phyloP scores from a whole-genome alignment of 2,797 vertebrate genomes.

The Cheirogaleus major region DNA sequence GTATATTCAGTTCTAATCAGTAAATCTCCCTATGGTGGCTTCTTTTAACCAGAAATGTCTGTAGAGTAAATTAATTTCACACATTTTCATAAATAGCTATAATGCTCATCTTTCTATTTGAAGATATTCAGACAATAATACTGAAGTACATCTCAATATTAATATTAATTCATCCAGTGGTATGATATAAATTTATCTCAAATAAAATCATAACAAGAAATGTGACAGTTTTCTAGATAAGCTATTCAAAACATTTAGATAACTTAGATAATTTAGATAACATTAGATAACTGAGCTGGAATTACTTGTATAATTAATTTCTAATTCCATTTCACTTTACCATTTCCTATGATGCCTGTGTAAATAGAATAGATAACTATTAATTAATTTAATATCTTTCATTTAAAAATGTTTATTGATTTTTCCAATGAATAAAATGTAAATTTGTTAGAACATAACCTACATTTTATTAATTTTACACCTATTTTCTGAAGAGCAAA shows the following conservation, averaged over 20 bases:
- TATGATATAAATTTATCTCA: conserved; percentile 28
- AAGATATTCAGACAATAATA: conserved; percentile 23
- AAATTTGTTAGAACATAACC: neutral
- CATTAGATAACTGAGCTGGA: no score
- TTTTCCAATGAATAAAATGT: neutral
- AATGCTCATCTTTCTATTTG: neutral
- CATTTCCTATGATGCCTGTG: neutral
- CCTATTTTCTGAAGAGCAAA: neutral
- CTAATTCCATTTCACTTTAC: neutral
- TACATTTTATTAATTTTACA: neutral
- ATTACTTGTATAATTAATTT: conserved; percentile 14
- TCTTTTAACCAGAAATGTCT: neutral
- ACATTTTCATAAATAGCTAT: neutral
- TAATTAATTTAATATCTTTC: neutral
- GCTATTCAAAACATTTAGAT: conserved; percentile 43
- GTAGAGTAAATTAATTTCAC: neutral
- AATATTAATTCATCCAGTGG: neutral
- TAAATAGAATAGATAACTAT: neutral
- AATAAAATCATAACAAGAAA: conserved; percentile 30
- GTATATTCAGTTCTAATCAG: neutral
- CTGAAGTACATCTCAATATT: conserved; percentile 7
- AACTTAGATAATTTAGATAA: no score
- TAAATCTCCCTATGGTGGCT: neutral
- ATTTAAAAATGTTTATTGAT: neutral
- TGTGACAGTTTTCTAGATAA: neutral